Conservation (phyloP, 2,113 vertebrate genomes). For the Panthera leo region DNA sequence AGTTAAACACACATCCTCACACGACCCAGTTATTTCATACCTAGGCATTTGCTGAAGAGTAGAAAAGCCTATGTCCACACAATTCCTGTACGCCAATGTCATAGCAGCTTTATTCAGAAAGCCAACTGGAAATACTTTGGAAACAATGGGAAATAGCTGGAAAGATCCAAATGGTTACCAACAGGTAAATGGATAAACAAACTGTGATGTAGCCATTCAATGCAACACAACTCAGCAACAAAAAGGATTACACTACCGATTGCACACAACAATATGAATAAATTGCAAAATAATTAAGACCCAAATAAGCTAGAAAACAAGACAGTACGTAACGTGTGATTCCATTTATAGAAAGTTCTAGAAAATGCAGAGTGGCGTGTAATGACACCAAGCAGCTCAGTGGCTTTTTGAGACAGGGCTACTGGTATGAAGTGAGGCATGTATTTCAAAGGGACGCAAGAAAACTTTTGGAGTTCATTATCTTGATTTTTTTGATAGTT, state of each 20-base stretch:
- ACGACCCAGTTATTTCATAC: not conserved
- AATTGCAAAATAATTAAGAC: not conserved
- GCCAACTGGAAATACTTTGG: too few relatives aligned
- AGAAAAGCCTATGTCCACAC: not conserved
- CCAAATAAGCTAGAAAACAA: not conserved
- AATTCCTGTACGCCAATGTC: not conserved
- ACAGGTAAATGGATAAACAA: not conserved
- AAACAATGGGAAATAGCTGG: too few relatives aligned
- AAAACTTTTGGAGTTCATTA: not conserved
- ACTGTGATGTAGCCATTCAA: too few relatives aligned
- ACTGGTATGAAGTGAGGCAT: not conserved
- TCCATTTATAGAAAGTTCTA: not conserved
- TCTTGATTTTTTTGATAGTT: not conserved
- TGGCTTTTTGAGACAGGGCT: not conserved
- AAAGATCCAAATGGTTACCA: not conserved
- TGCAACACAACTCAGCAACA: not conserved
- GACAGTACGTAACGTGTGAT: too few relatives aligned
- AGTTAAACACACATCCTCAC: not conserved
- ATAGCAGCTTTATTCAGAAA: not conserved
- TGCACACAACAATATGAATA: not conserved
- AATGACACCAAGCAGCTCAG: not conserved
- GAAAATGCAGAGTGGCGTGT: not conserved
- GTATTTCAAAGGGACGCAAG: not conserved
- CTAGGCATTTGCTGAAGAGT: not conserved
- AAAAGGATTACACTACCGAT: not conserved